Conservation (phyloP, 2,113 vertebrate genomes). For the Cyphomyrus plagiostoma region DNA sequence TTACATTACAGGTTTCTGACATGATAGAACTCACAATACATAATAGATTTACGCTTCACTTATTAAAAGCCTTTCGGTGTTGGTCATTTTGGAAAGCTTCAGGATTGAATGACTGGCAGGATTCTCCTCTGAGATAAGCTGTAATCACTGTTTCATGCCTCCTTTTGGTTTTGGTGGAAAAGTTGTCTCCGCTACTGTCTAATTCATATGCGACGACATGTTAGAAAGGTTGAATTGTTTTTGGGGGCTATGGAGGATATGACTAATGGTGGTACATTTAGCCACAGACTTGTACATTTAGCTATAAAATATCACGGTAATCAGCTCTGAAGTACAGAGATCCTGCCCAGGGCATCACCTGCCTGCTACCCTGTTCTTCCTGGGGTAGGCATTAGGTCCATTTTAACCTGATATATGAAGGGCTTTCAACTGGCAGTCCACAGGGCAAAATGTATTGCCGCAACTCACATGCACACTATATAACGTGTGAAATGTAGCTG, state of each 20-base stretch:
- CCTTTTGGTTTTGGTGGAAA: neutral
- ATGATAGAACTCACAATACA: constrained; percentile 32
- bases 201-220: neutral
- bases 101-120: neutral
- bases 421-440: neutral
- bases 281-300: neutral
- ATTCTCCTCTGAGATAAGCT: neutral
- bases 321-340: neutral
- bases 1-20: constrained; percentile 35
- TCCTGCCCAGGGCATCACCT: neutral
- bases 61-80: constrained; percentile 23
- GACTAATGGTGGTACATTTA: neutral
- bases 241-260: neutral
- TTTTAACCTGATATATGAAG: neutral
- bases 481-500: neutral
- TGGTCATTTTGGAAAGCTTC: constrained; percentile 4
- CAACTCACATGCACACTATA: neutral
- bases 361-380: neutral
- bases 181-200: neutral
- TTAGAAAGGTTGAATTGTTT: neutral
- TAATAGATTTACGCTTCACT: constrained; percentile 38
- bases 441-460: neutral
- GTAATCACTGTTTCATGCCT: neutral
- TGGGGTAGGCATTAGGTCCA: neutral
- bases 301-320: neutral